Evolutionary conservation across 2,797 vertebrate genomes (phyloP).

Genomic region (Thaleichthys pacificus): DNA sequence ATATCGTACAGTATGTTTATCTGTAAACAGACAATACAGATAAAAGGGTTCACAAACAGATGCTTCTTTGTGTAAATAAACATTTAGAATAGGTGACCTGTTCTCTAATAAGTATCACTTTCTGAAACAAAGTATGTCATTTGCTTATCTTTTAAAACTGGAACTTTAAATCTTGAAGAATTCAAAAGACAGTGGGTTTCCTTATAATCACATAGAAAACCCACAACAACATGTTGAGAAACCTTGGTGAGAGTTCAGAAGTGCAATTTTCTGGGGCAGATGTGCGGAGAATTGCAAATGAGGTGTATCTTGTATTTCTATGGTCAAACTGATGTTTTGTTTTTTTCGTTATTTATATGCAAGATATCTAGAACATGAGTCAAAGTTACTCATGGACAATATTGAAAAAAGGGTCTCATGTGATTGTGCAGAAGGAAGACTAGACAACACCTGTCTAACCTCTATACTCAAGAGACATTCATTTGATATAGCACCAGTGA

Average conservation of each 20-base stretch:
- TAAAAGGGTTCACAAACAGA: not conserved
- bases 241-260: no score
- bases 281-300: no score
- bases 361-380: not conserved
- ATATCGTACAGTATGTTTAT: not conserved
- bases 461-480: not conserved
- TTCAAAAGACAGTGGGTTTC: no score
- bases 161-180: no score
- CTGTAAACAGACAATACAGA: not conserved
- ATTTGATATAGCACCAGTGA: constrained; percentile 10
- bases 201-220: no score
- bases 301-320: no score
- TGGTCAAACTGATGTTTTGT: no score
- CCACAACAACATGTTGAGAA: no score
- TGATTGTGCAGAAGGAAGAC: not conserved
- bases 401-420: not conserved
- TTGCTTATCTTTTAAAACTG: not conserved
- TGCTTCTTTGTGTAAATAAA: not conserved
- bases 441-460: constrained; percentile 8
- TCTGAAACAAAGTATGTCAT: not conserved
- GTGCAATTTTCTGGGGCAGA: no score
- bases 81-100: not conserved
- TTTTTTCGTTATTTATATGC: not conserved
- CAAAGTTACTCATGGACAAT: not conserved
- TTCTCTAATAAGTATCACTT: not conserved